Evolutionary conservation across 2,113 vertebrate genomes (phyloP).

Genomic region (Oryctolagus cuniculus): mOryCun1.1 NC_091436.1:156392001-156392500

Average conservation of each 20-base stretch:
- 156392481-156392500: no score
- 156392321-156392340: not conserved
- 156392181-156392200: not conserved
- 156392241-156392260: not conserved
- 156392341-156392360: not conserved
- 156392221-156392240: not conserved
- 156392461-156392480: not conserved
- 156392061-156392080: not conserved
- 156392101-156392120: no score
- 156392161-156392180: no score
- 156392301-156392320: not conserved
- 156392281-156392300: not conserved
- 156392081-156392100: not conserved
- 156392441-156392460: not conserved
- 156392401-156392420: not conserved
- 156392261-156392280: not conserved
- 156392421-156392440: not conserved
- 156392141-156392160: not conserved
- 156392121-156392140: no score
- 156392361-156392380: not conserved
- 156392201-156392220: no score
- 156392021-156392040: rapidly evolving
- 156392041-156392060: not conserved
- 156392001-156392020: not conserved
- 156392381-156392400: not conserved